Evolutionary conservation across 1,140 invertebrate genomes (phyloP).

Genomic region (Pissodes strobi): DNA sequence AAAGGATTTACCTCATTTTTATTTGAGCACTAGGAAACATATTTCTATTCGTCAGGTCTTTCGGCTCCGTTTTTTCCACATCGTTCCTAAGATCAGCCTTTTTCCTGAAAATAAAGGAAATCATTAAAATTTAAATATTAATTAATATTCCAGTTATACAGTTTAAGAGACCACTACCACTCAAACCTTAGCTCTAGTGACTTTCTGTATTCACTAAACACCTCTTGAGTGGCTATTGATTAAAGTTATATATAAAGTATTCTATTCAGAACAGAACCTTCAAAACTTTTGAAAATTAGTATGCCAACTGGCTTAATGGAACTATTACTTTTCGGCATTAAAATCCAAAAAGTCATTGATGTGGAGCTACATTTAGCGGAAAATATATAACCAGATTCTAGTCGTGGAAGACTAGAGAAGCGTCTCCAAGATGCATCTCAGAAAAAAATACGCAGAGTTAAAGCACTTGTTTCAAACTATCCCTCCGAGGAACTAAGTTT

Average conservation of each 20-base stretch:
- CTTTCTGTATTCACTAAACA: no score
- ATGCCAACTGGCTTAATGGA: neutral
- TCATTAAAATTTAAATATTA: no score
- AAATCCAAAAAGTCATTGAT: neutral
- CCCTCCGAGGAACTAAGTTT: neutral
- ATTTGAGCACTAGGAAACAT: constrained; percentile 68
- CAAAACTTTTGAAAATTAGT: constrained; percentile 2
- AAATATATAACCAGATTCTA: no score
- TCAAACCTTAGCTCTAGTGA: no score
- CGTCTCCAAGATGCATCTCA: neutral
- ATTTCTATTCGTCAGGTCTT: constrained; percentile 64
- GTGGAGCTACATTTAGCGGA: neutral
- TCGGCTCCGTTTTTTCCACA: constrained; percentile 64
- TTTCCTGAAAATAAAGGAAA: constrained; percentile 57
- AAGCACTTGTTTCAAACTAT: neutral
- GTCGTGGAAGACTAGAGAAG: no score
- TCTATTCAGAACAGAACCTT: neutral
- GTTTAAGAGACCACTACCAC: no score
- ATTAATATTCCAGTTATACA: no score
- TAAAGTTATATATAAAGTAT: neutral
- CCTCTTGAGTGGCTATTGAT: neutral
- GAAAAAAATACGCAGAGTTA: neutral
- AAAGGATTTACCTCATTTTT: constrained; percentile 65
- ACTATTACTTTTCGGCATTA: neutral
- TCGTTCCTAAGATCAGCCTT: constrained; percentile 61